phyloP scores from a whole-genome alignment of 2,888 invertebrate species.

The Rhabditoides inermis region DNA sequence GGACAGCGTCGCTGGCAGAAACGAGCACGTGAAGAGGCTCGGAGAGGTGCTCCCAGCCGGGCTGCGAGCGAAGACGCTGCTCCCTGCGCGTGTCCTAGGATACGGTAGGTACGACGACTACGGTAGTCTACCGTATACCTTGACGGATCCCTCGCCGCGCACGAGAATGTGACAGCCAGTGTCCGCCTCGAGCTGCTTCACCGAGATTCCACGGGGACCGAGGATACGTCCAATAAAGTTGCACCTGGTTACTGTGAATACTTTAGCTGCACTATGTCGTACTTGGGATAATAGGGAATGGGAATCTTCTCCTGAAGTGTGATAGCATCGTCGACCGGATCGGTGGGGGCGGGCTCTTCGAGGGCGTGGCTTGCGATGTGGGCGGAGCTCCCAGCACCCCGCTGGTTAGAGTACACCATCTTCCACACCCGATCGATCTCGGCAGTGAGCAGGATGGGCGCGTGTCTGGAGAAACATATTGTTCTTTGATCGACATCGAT shows the following conservation, averaged over 20 bases:
- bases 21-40: slow-evolving; percentile 27
- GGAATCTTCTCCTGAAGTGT: slow-evolving; percentile 6
- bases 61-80: slow-evolving; percentile 14
- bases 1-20: slow-evolving; percentile 12
- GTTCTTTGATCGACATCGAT: no score
- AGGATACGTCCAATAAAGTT: no score
- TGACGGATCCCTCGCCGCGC: slow-evolving; percentile 30
- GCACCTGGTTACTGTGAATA: background rate
- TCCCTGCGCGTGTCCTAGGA: slow-evolving; percentile 9
- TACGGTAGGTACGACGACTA: slow-evolving; percentile 1
- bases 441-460: slow-evolving; percentile 1
- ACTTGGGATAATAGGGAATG: slow-evolving; percentile 5
- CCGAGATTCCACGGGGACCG: slow-evolving; percentile 34
- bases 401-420: background rate
- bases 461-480: slow-evolving; percentile 3
- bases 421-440: slow-evolving; percentile 7
- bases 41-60: slow-evolving; percentile 28
- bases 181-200: slow-evolving; percentile 27
- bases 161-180: slow-evolving; percentile 26
- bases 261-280: no score
- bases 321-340: no score
- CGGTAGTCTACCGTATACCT: slow-evolving; percentile 14
- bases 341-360: background rate
- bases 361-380: background rate
- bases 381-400: background rate